Evolutionary conservation across 2,113 vertebrate genomes (phyloP).

Genomic region (Prionailurus viverrinus): DNA sequence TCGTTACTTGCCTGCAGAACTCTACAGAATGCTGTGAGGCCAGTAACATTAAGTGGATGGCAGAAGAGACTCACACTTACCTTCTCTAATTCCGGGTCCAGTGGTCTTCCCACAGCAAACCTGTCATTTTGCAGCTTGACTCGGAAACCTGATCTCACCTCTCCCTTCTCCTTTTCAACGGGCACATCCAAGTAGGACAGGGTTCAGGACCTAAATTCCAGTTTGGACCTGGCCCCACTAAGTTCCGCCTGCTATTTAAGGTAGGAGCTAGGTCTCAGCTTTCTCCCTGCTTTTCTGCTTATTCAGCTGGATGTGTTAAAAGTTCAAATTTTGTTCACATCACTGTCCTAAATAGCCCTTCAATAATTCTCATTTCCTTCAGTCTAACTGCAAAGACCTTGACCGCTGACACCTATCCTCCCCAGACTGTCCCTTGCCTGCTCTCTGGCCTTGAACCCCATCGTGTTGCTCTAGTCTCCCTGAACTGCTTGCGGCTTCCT

Average conservation of each 20-base stretch:
- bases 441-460: neutral
- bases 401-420: neutral
- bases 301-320: neutral
- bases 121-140: neutral
- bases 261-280: neutral
- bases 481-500: neutral
- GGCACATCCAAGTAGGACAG: neutral
- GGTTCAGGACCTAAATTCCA: neutral
- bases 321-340: neutral
- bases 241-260: neutral
- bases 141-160: neutral
- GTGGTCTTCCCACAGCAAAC: neutral
- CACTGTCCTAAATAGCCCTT: neutral
- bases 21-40: neutral
- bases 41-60: neutral
- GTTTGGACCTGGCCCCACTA: neutral
- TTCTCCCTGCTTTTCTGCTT: neutral
- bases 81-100: neutral
- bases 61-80: neutral
- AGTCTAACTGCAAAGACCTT: neutral
- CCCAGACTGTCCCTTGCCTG: neutral
- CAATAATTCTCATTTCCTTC: neutral
- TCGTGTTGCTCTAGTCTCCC: neutral
- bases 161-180: neutral
- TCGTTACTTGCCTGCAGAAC: neutral